Percentiles rank a stretch among this genome's conserved stretches.
Evolutionary conservation across 2,888 invertebrate genomes (phyloP).

Genomic region (Disparrhopalites patrizii): DNA sequence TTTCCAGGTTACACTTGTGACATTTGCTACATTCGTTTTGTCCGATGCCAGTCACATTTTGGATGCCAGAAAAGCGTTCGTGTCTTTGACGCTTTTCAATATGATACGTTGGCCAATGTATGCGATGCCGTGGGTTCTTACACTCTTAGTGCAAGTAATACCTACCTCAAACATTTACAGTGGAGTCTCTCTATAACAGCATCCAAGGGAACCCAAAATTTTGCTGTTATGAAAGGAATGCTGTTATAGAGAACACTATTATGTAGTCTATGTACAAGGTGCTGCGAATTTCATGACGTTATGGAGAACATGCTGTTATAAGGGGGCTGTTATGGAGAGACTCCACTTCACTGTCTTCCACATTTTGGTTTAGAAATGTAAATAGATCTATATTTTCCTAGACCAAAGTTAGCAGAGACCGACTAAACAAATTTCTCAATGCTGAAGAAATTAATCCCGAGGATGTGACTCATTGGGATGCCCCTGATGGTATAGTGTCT

Average conservation of each 20-base stretch:
- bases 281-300: no score
- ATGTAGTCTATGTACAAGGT: no score
- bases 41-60: slow-evolving; percentile 65
- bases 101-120: slow-evolving; percentile 75
- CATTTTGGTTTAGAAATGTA: no score
- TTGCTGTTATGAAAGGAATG: no score
- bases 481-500: slow-evolving; percentile 48
- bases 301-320: no score
- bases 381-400: no score
- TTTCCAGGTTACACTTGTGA: slow-evolving; percentile 53
- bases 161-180: no score
- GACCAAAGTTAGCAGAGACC: slow-evolving; percentile 55
- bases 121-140: slow-evolving; percentile 88
- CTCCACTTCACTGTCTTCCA: no score
- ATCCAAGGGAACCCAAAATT: no score
- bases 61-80: slow-evolving; percentile 78
- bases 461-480: slow-evolving; percentile 49
- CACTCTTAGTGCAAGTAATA: slow-evolving; percentile 78
- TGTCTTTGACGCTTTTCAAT: slow-evolving; percentile 81
- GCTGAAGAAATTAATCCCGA: slow-evolving; percentile 56
- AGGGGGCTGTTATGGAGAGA: no score
- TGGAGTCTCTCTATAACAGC: no score
- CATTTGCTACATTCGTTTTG: slow-evolving; percentile 77
- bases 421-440: slow-evolving; percentile 58
- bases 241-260: no score